Percentiles rank a stretch among this genome's conserved stretches.
phyloP scores from a whole-genome alignment of 2,113 vertebrate species.

The Dasyornis broadbenti region DNA sequence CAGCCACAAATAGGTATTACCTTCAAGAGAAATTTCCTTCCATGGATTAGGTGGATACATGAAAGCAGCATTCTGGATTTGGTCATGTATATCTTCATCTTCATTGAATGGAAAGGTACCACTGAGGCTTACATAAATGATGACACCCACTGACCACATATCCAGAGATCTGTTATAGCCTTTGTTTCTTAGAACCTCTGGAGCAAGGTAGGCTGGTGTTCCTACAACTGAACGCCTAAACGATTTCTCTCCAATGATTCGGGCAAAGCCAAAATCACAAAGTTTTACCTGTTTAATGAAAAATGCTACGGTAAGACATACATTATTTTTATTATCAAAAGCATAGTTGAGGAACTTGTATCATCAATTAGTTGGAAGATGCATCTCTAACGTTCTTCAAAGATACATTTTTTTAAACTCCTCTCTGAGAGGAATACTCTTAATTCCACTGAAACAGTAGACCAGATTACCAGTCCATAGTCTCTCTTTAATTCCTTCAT shows the following conservation, averaged over 20 bases:
- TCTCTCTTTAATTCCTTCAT: neutral
- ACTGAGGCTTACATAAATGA: constrained; percentile 95
- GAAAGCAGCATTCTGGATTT: constrained; percentile 97
- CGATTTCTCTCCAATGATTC: constrained; percentile 97
- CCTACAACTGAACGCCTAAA: constrained; percentile 95
- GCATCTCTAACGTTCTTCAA: neutral
- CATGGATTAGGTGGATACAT: constrained; percentile 99
- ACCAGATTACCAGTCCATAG: neutral
- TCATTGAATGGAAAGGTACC: constrained; percentile 98
- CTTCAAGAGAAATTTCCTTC: constrained; percentile 94
- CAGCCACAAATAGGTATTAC: constrained; percentile 55
- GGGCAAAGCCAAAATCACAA: constrained; percentile 96
- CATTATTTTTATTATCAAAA: neutral
- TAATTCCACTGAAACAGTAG: neutral
- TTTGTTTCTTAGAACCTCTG: constrained; percentile 94
- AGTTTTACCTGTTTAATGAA: constrained; percentile 86
- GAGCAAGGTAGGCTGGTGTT: constrained; percentile 93
- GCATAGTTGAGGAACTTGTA: neutral
- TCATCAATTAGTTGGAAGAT: neutral
- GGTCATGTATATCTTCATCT: constrained; percentile 97
- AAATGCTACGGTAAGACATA: neutral
- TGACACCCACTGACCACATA: constrained; percentile 99
- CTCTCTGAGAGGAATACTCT: neutral
- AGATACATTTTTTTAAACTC: neutral
- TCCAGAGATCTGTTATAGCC: constrained; percentile 97